Percentiles rank a stretch among this genome's conserved stretches.
These are phyloP conservation scores for Papilio demoleus DNA, from an alignment of 2,888 invertebrate genomes.

Conservation along the genomic window DNA sequence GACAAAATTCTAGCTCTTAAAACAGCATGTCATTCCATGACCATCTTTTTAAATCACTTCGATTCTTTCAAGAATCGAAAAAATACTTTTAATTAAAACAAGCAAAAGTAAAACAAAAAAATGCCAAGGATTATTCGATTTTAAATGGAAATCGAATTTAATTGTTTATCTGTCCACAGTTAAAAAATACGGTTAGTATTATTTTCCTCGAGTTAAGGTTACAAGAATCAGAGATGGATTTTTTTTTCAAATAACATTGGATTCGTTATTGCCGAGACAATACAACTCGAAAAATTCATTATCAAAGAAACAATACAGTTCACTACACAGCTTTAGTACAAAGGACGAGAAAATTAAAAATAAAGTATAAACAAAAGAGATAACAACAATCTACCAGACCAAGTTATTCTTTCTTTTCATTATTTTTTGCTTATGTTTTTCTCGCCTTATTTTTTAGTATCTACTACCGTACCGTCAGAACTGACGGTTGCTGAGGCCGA, in stretches of 20 bases:
- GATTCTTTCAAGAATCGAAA: no score
- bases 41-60: no score
- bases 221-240: not conserved
- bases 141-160: not conserved
- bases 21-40: no score
- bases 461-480: no score
- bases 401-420: conserved; percentile 1
- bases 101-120: not conserved
- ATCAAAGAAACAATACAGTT: conserved; percentile 18
- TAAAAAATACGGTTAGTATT: not conserved
- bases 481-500: no score
- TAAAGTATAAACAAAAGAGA: conserved; percentile 18
- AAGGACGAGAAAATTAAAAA: conserved; percentile 22
- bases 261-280: conserved; percentile 25
- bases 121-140: no score
- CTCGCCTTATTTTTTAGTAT: not conserved
- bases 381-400: conserved; percentile 9
- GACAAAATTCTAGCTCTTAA: no score
- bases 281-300: conserved; percentile 32
- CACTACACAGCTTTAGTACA: conserved; percentile 14
- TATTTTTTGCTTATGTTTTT: not conserved
- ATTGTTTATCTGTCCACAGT: not conserved
- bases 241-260: not conserved
- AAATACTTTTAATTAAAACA: not conserved
- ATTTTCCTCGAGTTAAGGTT: no score